Conservation (phyloP, 2,888 invertebrate species). For the Ophonus ardosiacus region DNA sequence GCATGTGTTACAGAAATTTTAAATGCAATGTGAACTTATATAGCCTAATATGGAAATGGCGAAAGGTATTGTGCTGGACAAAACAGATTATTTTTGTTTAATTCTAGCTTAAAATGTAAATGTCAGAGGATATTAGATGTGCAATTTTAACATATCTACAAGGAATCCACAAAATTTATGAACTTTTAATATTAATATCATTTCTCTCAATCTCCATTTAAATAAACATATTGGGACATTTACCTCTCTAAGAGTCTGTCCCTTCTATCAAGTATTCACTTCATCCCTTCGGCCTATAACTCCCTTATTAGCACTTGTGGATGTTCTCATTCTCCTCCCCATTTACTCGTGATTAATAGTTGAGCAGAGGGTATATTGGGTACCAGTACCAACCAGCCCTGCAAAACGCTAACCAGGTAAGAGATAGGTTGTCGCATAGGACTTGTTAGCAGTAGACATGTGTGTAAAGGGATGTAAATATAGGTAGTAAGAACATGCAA, state of each 20-base stretch:
- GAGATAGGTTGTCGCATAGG: not conserved
- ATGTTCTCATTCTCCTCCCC: not conserved
- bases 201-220: not conserved
- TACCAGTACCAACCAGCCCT: not conserved
- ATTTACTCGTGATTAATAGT: slow-evolving; percentile 39
- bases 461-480: not conserved
- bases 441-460: not conserved
- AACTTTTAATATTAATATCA: not conserved
- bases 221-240: not conserved
- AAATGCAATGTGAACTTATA: too few species aligned
- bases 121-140: too few species aligned
- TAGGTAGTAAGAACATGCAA: not conserved
- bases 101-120: too few species aligned
- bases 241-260: not conserved
- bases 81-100: too few species aligned
- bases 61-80: too few species aligned
- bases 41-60: too few species aligned
- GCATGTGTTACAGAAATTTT: too few species aligned
- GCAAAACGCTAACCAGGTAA: not conserved
- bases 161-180: not conserved
- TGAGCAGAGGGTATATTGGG: not conserved
- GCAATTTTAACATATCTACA: too few species aligned
- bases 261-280: slow-evolving; percentile 35
- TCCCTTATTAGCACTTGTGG: not conserved
- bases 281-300: slow-evolving; percentile 36